These are phyloP conservation scores for Falco punctatus DNA, from an alignment of 2,113 vertebrate genomes.

Conservation along the genomic window DNA sequence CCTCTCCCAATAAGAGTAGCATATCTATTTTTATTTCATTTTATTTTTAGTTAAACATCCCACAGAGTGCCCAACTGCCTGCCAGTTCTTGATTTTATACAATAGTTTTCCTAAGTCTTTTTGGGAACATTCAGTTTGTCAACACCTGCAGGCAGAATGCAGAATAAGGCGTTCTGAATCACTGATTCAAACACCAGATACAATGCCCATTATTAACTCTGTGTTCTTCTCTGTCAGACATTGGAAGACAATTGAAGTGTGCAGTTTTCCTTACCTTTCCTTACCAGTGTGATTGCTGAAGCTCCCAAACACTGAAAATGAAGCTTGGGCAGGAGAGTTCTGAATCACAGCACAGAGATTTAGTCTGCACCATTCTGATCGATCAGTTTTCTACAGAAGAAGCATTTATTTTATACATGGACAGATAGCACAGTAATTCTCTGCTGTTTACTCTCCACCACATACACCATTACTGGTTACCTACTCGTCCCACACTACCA, in stretches of 20 bases:
- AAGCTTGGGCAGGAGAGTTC: background rate
- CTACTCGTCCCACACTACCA: background rate
- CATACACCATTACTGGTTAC: background rate
- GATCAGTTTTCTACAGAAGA: background rate
- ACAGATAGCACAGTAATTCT: background rate
- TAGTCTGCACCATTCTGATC: background rate
- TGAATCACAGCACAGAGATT: background rate
- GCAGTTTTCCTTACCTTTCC: background rate
- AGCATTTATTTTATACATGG: background rate
- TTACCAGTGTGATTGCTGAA: background rate
- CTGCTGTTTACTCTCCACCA: background rate
- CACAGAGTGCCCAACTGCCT: background rate
- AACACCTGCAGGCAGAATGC: background rate
- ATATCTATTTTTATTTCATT: background rate
- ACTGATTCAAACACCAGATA: background rate
- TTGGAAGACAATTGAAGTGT: background rate
- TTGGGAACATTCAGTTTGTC: background rate
- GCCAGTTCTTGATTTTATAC: background rate
- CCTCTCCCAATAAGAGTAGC: rapidly evolving
- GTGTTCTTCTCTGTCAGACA: background rate
- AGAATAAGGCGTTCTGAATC: background rate
- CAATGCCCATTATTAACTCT: background rate
- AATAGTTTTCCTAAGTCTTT: background rate
- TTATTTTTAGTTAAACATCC: background rate
- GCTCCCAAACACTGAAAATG: background rate